Evolutionary conservation across 2,113 vertebrate species (phyloP).

Genomic region (Xyrauchen texanus): DNA sequence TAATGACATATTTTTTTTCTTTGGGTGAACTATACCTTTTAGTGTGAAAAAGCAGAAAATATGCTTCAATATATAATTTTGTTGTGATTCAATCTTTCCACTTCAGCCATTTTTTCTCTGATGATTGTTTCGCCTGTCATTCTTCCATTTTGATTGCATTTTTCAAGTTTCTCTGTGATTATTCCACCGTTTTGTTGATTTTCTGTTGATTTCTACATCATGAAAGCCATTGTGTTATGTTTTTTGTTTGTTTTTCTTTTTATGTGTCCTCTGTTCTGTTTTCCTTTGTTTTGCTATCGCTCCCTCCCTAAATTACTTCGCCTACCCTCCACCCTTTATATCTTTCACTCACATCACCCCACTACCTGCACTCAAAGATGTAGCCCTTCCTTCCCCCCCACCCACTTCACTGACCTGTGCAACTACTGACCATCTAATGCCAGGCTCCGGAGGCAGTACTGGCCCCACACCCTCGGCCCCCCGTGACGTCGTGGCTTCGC

Average conservation of each 20-base stretch:
- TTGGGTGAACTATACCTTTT: neutral
- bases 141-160: conserved; percentile 67
- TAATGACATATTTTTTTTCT: neutral
- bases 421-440: conserved; percentile 99
- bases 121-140: conserved; percentile 38
- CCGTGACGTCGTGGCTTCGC: conserved; percentile 92
- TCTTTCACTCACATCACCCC: conserved; percentile 53
- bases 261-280: conserved; percentile 5
- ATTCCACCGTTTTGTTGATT: conserved; percentile 63
- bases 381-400: conserved; percentile 92
- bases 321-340: conserved; percentile 44
- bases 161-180: conserved; percentile 83
- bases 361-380: conserved; percentile 79
- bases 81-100: conserved; percentile 66
- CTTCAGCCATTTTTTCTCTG: neutral
- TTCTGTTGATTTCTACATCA: conserved; percentile 78
- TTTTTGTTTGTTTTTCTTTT: conserved; percentile 38
- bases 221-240: conserved; percentile 75
- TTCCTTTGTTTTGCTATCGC: conserved; percentile 46
- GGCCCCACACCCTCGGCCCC: conserved; percentile 90
- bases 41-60: neutral
- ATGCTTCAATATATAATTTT: conserved; percentile 22
- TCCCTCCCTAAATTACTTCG: conserved; percentile 49
- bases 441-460: conserved; percentile 82
- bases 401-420: conserved; percentile 99